Conservation (phyloP, 2,888 invertebrate species). For the Caenorhabditis panamensis region DNA sequence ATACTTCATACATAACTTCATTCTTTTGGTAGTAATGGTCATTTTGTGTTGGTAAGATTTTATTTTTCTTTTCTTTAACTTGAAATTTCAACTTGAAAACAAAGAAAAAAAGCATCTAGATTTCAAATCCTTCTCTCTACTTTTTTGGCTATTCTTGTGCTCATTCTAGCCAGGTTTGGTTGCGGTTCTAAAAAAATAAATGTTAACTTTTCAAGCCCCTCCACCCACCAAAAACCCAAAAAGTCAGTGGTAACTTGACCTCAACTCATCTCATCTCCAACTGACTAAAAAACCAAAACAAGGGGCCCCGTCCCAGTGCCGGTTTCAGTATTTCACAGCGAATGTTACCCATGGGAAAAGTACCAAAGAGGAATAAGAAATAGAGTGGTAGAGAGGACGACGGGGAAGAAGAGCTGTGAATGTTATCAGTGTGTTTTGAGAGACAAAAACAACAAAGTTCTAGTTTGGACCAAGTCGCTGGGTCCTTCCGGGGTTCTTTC, state of each 20-base stretch:
- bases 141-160: background rate
- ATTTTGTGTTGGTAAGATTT: background rate
- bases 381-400: constrained; percentile 24
- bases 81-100: too few species aligned
- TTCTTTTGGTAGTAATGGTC: background rate
- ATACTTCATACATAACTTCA: background rate
- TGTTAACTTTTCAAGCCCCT: constrained; percentile 6
- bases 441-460: constrained; percentile 23
- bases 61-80: background rate
- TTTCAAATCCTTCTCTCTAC: constrained; percentile 22
- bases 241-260: constrained; percentile 10
- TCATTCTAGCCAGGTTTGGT: background rate
- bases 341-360: constrained; percentile 57
- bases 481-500: constrained; percentile 5
- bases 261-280: background rate
- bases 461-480: background rate
- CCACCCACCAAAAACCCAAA: constrained; percentile 15
- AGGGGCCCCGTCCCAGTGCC: constrained; percentile 20
- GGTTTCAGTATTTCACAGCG: constrained; percentile 24
- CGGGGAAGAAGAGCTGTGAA: constrained; percentile 15
- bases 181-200: constrained; percentile 1
- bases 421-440: constrained; percentile 52
- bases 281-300: constrained; percentile 24
- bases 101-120: background rate
- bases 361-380: constrained; percentile 32